Base-by-base conservation (phyloP, 2,888 invertebrate species). In the Eumerus sabulonum region DNA sequence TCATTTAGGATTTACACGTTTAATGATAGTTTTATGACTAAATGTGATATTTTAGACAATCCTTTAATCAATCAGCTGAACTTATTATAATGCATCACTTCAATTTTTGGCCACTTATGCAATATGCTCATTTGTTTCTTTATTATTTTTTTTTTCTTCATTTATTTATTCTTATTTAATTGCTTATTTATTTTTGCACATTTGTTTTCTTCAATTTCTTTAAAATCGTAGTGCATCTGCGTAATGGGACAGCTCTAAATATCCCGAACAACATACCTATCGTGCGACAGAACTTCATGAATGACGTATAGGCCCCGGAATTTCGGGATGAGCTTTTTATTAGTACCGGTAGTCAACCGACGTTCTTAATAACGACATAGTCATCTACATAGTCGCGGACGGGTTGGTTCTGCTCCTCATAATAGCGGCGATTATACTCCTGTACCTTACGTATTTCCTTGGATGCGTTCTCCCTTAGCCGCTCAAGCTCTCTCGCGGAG, bases 401-500 rank as follows among this genome's bases (percentile, higher is more conserved):
- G 2, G 35, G 50, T 14, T 14, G 13, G 14, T 51, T 35, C 2
- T 14, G 14, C 35, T 51, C 4, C 12, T 35, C 50, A 4, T 27
- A 51, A 7, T 14, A 35, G 7, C 13, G 19, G 2, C n/a, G 48
- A 27, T 57, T 67, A 12, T 57, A 56, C 48, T 67, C 54, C 27
- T 67, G 48, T 1, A 17, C 35, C 14, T 50, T 48, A 14, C 1
- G 38, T 13, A 48, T 66, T 17, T 5, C 14, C 11, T 48, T 14
- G 11, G 16, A 11, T 2, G 66, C 66, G 1, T 1, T 27, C 11
- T 36, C 16, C 17, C 66, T 56, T 1, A 40, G 9, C 11, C 14
- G 11, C 1, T 3, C 27, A 1, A 67, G 27, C 12, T 57, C 19
- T 19, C 47, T 19, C n/a, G 17, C 16, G 14, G 12, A 12, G 1